phyloP scores from a whole-genome alignment of 2,888 invertebrate genomes.

The Eulithis prunata region DNA sequence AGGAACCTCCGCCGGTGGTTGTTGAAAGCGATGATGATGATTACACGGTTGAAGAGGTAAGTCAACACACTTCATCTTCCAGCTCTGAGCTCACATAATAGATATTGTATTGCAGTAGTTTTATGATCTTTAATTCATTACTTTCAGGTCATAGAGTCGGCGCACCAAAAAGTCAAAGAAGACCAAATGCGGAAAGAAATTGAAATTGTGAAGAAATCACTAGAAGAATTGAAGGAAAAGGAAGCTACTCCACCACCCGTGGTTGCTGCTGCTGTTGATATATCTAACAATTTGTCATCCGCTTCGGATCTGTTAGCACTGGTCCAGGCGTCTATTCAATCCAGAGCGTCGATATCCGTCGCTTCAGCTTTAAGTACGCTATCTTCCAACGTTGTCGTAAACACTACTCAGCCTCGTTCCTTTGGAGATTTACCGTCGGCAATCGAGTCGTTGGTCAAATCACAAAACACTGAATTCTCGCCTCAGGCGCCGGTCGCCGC shows the following conservation, averaged over 20 bases:
- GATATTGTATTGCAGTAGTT: neutral
- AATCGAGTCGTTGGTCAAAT: constrained; percentile 23
- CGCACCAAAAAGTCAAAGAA: constrained; percentile 88
- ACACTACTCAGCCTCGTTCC: constrained; percentile 64
- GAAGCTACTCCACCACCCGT: constrained; percentile 34
- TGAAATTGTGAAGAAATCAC: constrained; percentile 80
- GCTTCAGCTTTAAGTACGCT: constrained; percentile 37
- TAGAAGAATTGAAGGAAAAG: constrained; percentile 62
- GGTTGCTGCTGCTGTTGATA: constrained; percentile 39
- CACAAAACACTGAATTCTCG: constrained; percentile 13
- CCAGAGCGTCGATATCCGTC: constrained; percentile 44
- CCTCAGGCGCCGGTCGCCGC: neutral
- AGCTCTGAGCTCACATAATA: too few species aligned
- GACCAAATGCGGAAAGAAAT: constrained; percentile 84
- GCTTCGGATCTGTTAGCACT: constrained; percentile 70
- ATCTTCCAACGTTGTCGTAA: constrained; percentile 55
- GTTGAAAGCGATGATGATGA: constrained; percentile 90
- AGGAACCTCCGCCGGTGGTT: constrained; percentile 20
- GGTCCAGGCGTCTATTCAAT: constrained; percentile 71
- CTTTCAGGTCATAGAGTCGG: constrained; percentile 87
- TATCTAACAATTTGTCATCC: constrained; percentile 58
- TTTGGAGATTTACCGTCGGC: constrained; percentile 64
- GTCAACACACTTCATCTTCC: constrained; percentile 1
- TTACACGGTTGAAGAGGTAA: constrained; percentile 91
- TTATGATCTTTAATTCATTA: constrained; percentile 31